Conservation (phyloP, 2,797 vertebrate genomes). For the Hafferia zeledoni region DNA sequence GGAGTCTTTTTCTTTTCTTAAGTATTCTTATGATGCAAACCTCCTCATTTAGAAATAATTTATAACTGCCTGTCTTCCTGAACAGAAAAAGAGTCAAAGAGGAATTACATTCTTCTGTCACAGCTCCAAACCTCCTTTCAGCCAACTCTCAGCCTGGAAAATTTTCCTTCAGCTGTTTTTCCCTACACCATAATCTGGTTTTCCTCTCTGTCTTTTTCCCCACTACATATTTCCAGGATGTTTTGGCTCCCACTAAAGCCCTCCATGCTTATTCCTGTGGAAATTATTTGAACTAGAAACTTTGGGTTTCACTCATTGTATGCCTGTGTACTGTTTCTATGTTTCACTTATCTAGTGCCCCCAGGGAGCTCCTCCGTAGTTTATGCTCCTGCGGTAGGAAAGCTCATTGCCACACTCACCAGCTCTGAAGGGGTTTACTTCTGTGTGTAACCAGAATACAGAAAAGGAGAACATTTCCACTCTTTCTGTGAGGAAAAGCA, state of each 20-base stretch:
- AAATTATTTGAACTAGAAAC: neutral
- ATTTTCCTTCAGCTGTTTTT: neutral
- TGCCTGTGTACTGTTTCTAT: neutral
- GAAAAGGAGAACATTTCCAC: neutral
- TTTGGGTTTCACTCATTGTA: neutral
- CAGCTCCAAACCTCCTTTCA: constrained; percentile 28
- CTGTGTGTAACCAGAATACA: neutral
- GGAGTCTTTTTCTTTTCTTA: neutral
- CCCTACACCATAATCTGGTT: neutral
- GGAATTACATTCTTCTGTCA: constrained; percentile 23
- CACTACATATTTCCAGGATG: neutral
- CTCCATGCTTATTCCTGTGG: neutral
- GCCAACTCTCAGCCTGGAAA: constrained; percentile 25
- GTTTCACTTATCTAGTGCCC: neutral
- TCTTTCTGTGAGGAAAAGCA: neutral
- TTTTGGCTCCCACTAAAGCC: neutral
- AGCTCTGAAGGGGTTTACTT: neutral
- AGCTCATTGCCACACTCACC: neutral
- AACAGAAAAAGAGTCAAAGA: constrained; percentile 13
- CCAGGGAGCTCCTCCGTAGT: neutral
- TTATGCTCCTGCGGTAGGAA: neutral
- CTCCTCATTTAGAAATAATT: constrained; percentile 26
- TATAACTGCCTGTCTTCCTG: constrained; percentile 6
- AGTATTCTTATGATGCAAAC: neutral
- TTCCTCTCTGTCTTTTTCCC: neutral